These are phyloP conservation scores for Beroe ovata DNA, from an alignment of 37 sponge, comb jelly and placozoan species.

Conservation along the genomic window DNA sequence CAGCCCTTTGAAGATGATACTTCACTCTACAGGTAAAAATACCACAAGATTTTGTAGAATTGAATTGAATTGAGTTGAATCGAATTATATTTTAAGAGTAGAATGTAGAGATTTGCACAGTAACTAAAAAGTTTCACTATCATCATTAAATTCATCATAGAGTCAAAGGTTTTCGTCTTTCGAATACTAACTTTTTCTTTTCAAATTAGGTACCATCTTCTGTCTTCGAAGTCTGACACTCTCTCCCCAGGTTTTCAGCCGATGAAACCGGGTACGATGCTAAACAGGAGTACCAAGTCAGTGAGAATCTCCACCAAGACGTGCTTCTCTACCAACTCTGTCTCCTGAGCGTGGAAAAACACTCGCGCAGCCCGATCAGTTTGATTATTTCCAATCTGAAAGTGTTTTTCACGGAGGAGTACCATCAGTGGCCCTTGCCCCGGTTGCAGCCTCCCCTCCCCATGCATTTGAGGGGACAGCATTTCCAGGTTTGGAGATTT, in stretches of 20 bases:
- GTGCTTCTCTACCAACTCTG: background rate
- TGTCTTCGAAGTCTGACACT: too few relatives aligned
- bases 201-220: too few relatives aligned
- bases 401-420: background rate
- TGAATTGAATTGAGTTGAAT: too few relatives aligned
- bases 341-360: background rate
- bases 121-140: too few relatives aligned
- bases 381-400: background rate
- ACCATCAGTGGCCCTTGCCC: slow-evolving; percentile 37
- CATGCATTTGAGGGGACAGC: background rate
- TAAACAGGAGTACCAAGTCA: background rate
- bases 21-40: slow-evolving; percentile 16
- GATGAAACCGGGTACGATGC: background rate
- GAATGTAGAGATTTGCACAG: too few relatives aligned
- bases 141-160: too few relatives aligned
- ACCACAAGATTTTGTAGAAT: too few relatives aligned
- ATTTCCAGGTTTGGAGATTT: slow-evolving; percentile 34
- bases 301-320: background rate
- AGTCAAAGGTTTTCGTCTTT: too few relatives aligned
- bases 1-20: background rate
- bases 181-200: too few relatives aligned
- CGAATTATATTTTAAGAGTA: too few relatives aligned
- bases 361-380: background rate
- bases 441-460: slow-evolving; percentile 18
- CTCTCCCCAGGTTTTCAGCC: background rate